phyloP scores from a whole-genome alignment of 2,113 vertebrate species.

The Atrichornis clamosus region DNA sequence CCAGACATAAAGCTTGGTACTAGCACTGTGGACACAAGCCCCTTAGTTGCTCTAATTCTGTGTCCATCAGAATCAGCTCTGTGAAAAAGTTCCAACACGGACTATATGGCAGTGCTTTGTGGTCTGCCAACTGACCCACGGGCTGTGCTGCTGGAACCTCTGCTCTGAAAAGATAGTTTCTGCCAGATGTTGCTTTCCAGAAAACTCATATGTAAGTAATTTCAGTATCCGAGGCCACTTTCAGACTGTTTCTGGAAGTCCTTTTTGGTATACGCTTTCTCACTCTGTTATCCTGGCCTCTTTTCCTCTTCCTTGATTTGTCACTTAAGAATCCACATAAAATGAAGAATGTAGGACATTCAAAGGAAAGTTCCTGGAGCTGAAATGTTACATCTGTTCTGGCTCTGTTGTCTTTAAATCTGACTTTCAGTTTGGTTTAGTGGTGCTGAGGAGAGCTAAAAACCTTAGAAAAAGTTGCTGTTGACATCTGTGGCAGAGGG shows the following conservation, averaged over 20 bases:
- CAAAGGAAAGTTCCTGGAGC: slow-evolving; percentile 7
- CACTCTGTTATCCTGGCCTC: not conserved
- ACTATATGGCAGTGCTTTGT: not conserved
- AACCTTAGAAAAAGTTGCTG: not conserved
- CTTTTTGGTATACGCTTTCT: not conserved
- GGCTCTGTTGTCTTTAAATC: not conserved
- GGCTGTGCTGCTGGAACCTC: not conserved
- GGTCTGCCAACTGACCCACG: not conserved
- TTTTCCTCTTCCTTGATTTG: not conserved
- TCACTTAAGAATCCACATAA: slow-evolving; percentile 29
- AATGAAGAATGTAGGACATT: slow-evolving; percentile 6
- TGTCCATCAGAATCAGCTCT: not conserved
- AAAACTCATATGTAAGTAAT: slow-evolving; percentile 22
- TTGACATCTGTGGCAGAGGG: not conserved
- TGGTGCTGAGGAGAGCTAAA: not conserved
- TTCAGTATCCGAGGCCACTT: not conserved
- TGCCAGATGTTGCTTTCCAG: not conserved
- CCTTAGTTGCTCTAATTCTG: not conserved
- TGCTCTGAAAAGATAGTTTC: not conserved
- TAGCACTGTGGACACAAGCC: no score
- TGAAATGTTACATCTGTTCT: slow-evolving; percentile 20
- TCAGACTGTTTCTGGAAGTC: slow-evolving; percentile 2
- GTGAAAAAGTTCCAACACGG: not conserved
- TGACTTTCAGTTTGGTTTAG: not conserved
- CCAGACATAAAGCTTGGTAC: not conserved